Base-by-base conservation (phyloP, 2,888 invertebrate species). In the Adineta ricciae region DNA sequence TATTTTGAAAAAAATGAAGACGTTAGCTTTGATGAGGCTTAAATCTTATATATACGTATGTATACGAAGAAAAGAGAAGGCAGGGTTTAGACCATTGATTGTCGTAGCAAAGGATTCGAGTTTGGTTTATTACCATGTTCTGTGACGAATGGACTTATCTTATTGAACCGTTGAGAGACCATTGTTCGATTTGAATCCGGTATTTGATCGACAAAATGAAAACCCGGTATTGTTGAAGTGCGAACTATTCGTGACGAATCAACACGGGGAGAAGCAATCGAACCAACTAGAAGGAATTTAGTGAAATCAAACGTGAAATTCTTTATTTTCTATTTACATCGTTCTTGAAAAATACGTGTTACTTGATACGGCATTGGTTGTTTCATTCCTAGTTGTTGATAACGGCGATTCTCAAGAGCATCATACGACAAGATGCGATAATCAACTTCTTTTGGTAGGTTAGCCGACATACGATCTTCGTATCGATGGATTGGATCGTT, bases 311-410 rank as follows among this genome's bases (percentile, higher is more conserved):
- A 41, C 27, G 0, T 27, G 14, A 38, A 0, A 41, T 21, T 41
- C 9, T 38, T 36, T n/a, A 38, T 41, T 38, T 38, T 78, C 1
- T 38, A 21, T 38, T 78, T 78, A 78, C 78, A 41, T 78, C 78
- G 21, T 41, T 78, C 78, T 78, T 78, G 41, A 41, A 78, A 78
- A 78, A 78, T n/a, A n/a, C 78, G 21, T 78, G 78, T 78, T 41
- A 78, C 78, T 36, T 78, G 16, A 41, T n/a, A 16, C 24, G 78
- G 78, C 24, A 78, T 24, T 24, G 78, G 78, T 5, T 78, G 78
- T 78, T 78, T 78, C 78, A 78, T 78, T 38, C n/a, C 1, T 21
- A 78, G 38, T 16, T 38, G 9, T 78, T 78, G 41, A 78, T 78
- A 78, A 41, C 78, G 38, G 2, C 14, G 78, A 78, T 11, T 78